These are phyloP conservation scores for Stegana nigrithorax DNA, from an alignment of 2,888 invertebrate species.

Conservation along the genomic window DNA sequence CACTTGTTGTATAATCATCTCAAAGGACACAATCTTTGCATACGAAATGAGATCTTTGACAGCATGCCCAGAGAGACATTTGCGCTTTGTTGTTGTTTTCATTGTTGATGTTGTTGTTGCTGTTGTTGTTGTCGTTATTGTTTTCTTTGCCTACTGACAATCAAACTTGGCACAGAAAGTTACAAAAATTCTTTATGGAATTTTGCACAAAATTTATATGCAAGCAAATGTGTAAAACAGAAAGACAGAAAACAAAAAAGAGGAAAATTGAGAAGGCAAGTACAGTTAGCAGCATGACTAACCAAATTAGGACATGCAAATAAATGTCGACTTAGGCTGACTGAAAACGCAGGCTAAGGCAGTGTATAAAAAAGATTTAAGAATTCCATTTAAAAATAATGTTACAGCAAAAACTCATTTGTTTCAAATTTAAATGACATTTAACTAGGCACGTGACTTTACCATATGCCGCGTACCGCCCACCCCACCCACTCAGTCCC, in stretches of 20 bases:
- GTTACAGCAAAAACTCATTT: conserved; percentile 1
- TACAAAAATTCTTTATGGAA: too few species aligned
- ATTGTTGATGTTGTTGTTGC: too few species aligned
- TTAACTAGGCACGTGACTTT: neutral
- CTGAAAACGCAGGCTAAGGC: neutral
- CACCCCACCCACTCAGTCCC: neutral
- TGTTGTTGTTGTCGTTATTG: too few species aligned
- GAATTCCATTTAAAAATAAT: neutral
- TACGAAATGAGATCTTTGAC: conserved; percentile 36
- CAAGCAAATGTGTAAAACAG: neutral
- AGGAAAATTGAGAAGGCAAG: too few species aligned
- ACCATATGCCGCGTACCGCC: neutral
- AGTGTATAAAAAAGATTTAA: neutral
- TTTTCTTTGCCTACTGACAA: too few species aligned
- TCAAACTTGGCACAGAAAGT: too few species aligned
- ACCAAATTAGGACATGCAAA: neutral
- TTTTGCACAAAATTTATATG: neutral
- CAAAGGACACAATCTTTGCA: conserved; percentile 49
- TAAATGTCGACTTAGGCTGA: too few species aligned
- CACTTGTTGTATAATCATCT: conserved; percentile 33
- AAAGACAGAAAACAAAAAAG: neutral
- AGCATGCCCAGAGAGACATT: neutral
- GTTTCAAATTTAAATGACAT: neutral
- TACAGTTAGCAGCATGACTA: neutral
- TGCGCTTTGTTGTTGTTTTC: neutral